These are phyloP conservation scores for Cyanocitta stelleri DNA, from an alignment of 2,113 vertebrate genomes.

Conservation along the genomic window DNA sequence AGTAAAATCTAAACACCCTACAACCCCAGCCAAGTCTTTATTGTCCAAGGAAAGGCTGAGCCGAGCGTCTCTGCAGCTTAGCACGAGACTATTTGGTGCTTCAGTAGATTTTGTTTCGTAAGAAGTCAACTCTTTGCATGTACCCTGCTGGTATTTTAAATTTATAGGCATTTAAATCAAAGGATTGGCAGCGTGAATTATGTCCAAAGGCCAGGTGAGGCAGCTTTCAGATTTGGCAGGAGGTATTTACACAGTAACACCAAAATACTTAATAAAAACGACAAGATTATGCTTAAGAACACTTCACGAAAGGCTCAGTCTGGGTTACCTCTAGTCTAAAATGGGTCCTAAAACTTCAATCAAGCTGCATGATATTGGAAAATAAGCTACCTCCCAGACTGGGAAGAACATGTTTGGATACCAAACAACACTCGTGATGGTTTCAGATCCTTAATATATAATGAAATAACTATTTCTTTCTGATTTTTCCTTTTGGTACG, in stretches of 20 bases:
- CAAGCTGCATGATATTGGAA: neutral
- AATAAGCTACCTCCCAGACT: neutral
- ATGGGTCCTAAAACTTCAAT: neutral
- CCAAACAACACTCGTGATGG: neutral
- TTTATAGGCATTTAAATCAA: conserved; percentile 25
- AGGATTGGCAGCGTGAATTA: neutral
- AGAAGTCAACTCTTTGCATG: neutral
- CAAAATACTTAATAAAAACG: conserved; percentile 27
- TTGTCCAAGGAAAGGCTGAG: neutral
- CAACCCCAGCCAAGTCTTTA: neutral
- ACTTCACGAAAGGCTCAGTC: neutral
- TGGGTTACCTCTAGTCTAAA: neutral
- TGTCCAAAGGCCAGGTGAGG: neutral
- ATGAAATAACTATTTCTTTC: neutral
- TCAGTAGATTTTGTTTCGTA: neutral
- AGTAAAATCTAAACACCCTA: neutral
- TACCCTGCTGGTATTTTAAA: neutral
- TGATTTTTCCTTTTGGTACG: neutral
- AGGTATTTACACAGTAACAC: neutral
- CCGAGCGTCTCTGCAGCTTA: neutral
- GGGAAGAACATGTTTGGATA: neutral
- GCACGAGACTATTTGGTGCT: neutral
- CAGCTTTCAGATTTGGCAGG: neutral
- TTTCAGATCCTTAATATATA: neutral
- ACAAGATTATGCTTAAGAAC: neutral